Conservation (phyloP, 1,140 invertebrate genomes). For the Rhopalosiphum maidis region DNA sequence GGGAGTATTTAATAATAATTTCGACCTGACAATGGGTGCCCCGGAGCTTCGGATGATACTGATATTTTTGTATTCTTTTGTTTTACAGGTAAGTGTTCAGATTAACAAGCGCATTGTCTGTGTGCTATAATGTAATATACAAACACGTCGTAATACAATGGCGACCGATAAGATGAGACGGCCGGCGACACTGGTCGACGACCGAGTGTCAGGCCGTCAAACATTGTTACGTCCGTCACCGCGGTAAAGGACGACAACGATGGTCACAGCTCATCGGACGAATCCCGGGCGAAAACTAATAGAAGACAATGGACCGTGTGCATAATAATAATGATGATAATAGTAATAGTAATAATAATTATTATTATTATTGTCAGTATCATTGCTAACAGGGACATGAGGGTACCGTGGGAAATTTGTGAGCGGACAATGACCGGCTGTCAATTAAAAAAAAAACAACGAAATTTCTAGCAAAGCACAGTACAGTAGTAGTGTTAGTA, state of each 20-base stretch:
- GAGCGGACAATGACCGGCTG: constrained; percentile 8
- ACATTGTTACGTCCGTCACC: constrained; percentile 54
- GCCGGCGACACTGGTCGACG: constrained; percentile 35
- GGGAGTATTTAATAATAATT: constrained; percentile 32
- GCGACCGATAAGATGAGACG: constrained; percentile 26
- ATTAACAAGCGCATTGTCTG: constrained; percentile 55
- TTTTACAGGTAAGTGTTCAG: constrained; percentile 54
- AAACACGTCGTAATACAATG: constrained; percentile 11
- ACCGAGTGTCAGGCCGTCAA: constrained; percentile 44
- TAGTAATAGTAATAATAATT: neutral
- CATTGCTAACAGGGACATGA: neutral
- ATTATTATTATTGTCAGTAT: constrained; percentile 2
- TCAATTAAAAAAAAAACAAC: constrained; percentile 1
- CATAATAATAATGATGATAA: constrained; percentile 5
- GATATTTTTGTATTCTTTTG: constrained; percentile 53
- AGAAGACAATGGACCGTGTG: constrained; percentile 39
- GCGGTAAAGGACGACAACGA: neutral
- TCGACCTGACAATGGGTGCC: constrained; percentile 52
- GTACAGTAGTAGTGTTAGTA: neutral
- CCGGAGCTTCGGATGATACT: constrained; percentile 55
- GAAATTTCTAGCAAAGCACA: neutral
- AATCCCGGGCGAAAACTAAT: neutral
- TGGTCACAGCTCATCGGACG: neutral
- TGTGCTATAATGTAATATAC: neutral
- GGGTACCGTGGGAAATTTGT: constrained; percentile 30